phyloP scores from a whole-genome alignment of 2,888 invertebrate genomes.

The Cerastis rubricosa region DNA sequence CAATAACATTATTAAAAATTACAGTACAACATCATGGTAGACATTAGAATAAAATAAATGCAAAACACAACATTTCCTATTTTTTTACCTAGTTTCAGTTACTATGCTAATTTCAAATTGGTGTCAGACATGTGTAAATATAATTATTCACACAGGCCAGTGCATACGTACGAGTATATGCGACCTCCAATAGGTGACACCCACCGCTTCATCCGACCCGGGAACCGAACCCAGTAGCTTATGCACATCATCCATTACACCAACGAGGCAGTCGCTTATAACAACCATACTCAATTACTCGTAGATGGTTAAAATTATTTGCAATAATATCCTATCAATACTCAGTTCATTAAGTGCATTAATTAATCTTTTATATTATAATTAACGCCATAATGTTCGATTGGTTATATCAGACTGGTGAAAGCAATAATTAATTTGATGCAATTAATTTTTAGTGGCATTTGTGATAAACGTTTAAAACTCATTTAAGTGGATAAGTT shows the following conservation, averaged over 20 bases:
- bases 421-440: conserved; percentile 39
- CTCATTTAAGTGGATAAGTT: neutral
- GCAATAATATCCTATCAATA: conserved; percentile 7
- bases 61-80: no score
- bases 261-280: conserved; percentile 1
- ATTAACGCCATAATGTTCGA: conserved; percentile 35
- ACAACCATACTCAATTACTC: neutral
- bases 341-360: conserved; percentile 24
- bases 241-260: neutral
- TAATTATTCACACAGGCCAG: no score
- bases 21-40: no score
- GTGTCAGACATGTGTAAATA: no score
- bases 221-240: neutral
- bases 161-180: no score
- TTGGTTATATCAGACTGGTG: conserved; percentile 22
- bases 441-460: conserved; percentile 28
- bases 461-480: conserved; percentile 21
- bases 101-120: no score
- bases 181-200: neutral
- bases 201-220: neutral
- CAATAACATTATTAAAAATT: no score
- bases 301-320: neutral
- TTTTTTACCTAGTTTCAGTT: no score
- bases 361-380: conserved; percentile 37
- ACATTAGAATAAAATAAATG: no score